These are phyloP conservation scores for Myotis daubentonii DNA, from an alignment of 2,797 vertebrate species.

Conservation along the genomic window DNA sequence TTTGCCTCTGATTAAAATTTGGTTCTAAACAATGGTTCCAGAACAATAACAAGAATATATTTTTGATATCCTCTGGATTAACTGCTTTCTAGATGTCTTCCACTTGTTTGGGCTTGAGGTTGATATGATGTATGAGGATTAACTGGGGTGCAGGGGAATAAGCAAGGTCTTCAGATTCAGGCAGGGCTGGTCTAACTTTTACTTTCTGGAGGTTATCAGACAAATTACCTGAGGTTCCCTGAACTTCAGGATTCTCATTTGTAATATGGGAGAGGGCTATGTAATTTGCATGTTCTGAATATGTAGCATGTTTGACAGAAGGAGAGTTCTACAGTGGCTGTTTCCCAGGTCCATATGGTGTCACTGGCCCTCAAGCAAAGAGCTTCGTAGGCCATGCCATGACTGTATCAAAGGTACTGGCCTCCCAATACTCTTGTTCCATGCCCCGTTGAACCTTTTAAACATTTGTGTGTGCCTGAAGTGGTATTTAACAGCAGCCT, in stretches of 20 bases:
- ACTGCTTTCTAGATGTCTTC: neutral
- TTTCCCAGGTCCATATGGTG: neutral
- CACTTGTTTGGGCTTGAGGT: neutral
- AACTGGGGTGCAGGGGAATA: rapidly evolving
- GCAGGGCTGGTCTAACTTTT: neutral
- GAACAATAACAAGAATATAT: neutral
- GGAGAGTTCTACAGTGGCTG: rapidly evolving
- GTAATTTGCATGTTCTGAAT: neutral
- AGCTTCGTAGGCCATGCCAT: neutral
- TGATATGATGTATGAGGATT: rapidly evolving
- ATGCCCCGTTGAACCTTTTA: neutral
- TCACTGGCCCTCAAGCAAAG: neutral
- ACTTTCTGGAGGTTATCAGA: neutral
- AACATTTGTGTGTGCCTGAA: neutral
- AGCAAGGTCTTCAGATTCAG: neutral
- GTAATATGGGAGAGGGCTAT: neutral
- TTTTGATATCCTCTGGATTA: neutral
- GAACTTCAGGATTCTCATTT: neutral
- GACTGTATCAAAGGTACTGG: no score
- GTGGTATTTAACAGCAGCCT: neutral
- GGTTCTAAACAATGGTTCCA: neutral
- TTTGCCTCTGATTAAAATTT: neutral
- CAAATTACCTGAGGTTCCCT: neutral
- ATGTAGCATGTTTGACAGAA: neutral
- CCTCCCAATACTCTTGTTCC: neutral